Conservation (phyloP, 1,140 invertebrate genomes). For the Drosophila malerkotliana region DNA sequence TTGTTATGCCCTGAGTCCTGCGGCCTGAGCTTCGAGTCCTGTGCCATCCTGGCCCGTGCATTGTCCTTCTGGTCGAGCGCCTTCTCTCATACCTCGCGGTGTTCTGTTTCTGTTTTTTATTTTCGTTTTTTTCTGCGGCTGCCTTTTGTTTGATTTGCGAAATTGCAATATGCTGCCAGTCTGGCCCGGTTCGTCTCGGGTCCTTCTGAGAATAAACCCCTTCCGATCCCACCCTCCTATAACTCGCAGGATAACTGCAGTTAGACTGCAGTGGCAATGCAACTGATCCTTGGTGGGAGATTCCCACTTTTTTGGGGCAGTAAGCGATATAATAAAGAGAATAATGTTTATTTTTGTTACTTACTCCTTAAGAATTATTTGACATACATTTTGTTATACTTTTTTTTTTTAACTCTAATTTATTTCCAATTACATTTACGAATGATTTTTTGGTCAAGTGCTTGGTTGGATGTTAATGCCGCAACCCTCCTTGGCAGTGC, state of each 20-base stretch:
- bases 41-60: constrained; percentile 68
- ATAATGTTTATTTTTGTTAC: background rate
- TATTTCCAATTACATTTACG: background rate
- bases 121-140: constrained; percentile 48
- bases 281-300: constrained; percentile 12
- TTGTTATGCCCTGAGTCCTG: constrained; percentile 15
- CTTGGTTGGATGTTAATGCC: background rate
- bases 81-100: constrained; percentile 21
- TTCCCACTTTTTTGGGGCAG: background rate
- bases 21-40: constrained; percentile 37
- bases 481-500: background rate
- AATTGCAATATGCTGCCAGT: constrained; percentile 79
- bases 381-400: background rate
- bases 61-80: constrained; percentile 76
- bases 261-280: constrained; percentile 61
- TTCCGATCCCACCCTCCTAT: background rate
- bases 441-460: background rate
- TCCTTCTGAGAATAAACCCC: constrained; percentile 11
- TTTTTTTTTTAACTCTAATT: background rate
- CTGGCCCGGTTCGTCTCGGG: constrained; percentile 34
- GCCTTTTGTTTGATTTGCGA: constrained; percentile 78
- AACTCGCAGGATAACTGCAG: constrained; percentile 57
- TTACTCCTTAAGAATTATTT: background rate
- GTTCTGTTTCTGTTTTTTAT: constrained; percentile 5
- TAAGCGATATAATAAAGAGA: background rate